A percentile compares a stretch with the other conserved stretches of the same genome.
Evolutionary conservation across 2,797 vertebrate genomes (phyloP).

Genomic region (Huso huso): DNA sequence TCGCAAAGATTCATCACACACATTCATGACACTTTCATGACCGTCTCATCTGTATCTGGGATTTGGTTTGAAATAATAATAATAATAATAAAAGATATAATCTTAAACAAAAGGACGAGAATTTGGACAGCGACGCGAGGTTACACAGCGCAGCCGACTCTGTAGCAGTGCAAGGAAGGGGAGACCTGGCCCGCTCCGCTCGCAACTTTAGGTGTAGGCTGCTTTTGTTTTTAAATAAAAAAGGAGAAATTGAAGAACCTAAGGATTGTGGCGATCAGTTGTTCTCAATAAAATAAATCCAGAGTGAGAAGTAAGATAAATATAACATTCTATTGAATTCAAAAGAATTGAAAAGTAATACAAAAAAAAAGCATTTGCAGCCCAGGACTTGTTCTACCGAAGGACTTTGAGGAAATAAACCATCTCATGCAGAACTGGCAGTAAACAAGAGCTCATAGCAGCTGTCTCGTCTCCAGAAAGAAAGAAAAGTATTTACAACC

Average conservation of each 20-base stretch:
- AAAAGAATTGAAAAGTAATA: no score
- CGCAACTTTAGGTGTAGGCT: slow-evolving; percentile 40
- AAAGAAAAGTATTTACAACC: slow-evolving; percentile 24
- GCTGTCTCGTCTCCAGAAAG: slow-evolving; percentile 10
- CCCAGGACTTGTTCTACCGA: slow-evolving; percentile 1
- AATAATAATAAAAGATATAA: slow-evolving; percentile 9
- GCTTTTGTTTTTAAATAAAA: not conserved
- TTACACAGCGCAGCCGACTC: slow-evolving; percentile 36
- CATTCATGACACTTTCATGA: slow-evolving; percentile 38
- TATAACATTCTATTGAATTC: no score
- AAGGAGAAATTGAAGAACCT: no score
- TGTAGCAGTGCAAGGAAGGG: slow-evolving; percentile 24
- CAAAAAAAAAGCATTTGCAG: no score
- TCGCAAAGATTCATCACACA: slow-evolving; percentile 21
- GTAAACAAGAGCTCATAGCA: not conserved
- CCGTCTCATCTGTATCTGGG: slow-evolving; percentile 28
- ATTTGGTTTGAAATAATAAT: slow-evolving; percentile 10
- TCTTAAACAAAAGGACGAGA: slow-evolving; percentile 16
- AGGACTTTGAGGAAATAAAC: not conserved
- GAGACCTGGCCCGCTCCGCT: slow-evolving; percentile 42
- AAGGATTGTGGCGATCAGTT: no score
- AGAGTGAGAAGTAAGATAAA: not conserved
- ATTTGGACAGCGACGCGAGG: slow-evolving; percentile 43
- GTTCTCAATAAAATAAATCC: not conserved
- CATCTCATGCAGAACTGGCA: not conserved